phyloP scores from a whole-genome alignment of 2,797 vertebrate genomes.

The Amphiprion clarkii region DNA sequence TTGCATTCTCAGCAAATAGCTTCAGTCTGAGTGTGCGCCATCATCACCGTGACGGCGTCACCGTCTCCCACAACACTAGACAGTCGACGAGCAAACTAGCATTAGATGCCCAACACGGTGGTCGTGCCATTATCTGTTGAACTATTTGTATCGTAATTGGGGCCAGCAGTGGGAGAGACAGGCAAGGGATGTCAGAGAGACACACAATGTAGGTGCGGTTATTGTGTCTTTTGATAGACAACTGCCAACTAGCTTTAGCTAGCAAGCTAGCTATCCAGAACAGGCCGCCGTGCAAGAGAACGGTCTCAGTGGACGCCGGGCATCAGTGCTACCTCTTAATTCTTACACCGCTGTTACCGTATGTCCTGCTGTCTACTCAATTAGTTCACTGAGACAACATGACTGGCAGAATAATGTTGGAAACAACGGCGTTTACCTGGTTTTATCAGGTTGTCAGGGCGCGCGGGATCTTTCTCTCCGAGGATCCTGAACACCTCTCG shows the following conservation, averaged over 20 bases:
- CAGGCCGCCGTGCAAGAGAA: slow-evolving; percentile 80
- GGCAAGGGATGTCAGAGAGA: slow-evolving; percentile 45
- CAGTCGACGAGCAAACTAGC: slow-evolving; percentile 77
- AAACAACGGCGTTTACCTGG: slow-evolving; percentile 85
- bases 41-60: slow-evolving; percentile 82
- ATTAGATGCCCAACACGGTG: slow-evolving; percentile 55
- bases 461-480: slow-evolving; percentile 89
- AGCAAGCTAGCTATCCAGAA: slow-evolving; percentile 75
- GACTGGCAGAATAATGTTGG: slow-evolving; percentile 58
- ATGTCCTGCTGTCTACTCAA: slow-evolving; percentile 40
- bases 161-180: slow-evolving; percentile 37
- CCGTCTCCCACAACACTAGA: slow-evolving; percentile 80
- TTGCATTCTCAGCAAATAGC: slow-evolving; percentile 67
- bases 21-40: slow-evolving; percentile 81
- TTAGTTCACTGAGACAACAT: slow-evolving; percentile 54
- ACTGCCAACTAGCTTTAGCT: slow-evolving; percentile 79
- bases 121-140: slow-evolving; percentile 29
- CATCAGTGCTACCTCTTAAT: slow-evolving; percentile 55
- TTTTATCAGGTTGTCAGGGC: slow-evolving; percentile 86
- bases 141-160: slow-evolving; percentile 26
- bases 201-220: slow-evolving; percentile 61
- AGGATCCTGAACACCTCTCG: slow-evolving; percentile 89
- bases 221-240: slow-evolving; percentile 79
- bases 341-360: slow-evolving; percentile 42
- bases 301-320: slow-evolving; percentile 75